Evolutionary conservation across 2,888 invertebrate genomes (phyloP).

Genomic region (Suillia variegata): DNA sequence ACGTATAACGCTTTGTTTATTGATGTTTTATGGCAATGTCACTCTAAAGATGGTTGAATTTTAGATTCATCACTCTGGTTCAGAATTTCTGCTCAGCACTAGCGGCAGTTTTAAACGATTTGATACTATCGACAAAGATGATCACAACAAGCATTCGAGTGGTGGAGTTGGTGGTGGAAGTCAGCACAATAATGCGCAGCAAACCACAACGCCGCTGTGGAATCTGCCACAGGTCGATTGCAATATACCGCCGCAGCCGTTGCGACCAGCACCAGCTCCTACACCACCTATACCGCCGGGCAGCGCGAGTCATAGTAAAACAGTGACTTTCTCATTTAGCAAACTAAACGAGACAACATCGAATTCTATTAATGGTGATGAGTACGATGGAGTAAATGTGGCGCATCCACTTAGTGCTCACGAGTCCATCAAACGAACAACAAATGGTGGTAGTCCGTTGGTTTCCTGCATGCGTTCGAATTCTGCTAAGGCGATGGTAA

Average conservation of each 20-base stretch:
- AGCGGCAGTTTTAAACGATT: slow-evolving; percentile 71
- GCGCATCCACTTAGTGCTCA: not conserved
- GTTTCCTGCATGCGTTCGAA: slow-evolving; percentile 33
- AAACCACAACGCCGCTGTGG: slow-evolving; percentile 56
- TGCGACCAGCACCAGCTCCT: slow-evolving; percentile 68
- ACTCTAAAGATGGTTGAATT: not conserved
- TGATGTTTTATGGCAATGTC: not conserved
- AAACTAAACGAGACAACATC: slow-evolving; percentile 35
- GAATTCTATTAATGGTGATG: not conserved
- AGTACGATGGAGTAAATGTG: not conserved
- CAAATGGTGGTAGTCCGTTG: not conserved
- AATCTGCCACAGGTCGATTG: slow-evolving; percentile 52
- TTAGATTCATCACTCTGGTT: slow-evolving; percentile 70
- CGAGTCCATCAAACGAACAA: slow-evolving; percentile 28
- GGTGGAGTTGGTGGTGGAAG: slow-evolving; percentile 58
- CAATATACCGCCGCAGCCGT: slow-evolving; percentile 69
- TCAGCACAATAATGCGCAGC: slow-evolving; percentile 36
- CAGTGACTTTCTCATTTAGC: slow-evolving; percentile 49
- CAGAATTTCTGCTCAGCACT: slow-evolving; percentile 68
- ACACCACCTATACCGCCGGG: slow-evolving; percentile 25
- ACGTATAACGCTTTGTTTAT: slow-evolving; percentile 43
- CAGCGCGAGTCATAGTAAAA: slow-evolving; percentile 41
- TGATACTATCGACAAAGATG: slow-evolving; percentile 68
- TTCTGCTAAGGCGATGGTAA: slow-evolving; percentile 17
- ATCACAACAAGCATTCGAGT: slow-evolving; percentile 44